Evolutionary conservation across 2,888 invertebrate genomes (phyloP), one percentile per base, ranked within the genome.

Genomic region (Platycheirus albimanus): DNA sequence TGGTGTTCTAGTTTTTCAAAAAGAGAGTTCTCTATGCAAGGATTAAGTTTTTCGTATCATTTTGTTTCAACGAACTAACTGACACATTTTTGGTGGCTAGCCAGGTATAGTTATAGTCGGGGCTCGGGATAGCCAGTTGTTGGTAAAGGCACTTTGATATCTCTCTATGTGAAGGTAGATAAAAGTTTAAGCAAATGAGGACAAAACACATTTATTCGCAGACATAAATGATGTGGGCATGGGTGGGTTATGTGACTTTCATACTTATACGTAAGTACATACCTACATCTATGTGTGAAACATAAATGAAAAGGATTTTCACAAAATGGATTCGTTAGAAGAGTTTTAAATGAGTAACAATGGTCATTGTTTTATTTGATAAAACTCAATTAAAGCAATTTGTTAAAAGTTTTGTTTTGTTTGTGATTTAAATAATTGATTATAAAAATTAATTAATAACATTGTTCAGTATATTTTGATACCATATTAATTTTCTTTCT

Each of bases 81-180:
- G 54, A 75, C 51, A 61, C 45, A 61, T 76, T 81, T 71, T 81
- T 70, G 76, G 70, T 81, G 66, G 70, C 61, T 33, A 66, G 64
- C 75, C 52, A 38, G 51, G 20, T 58, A 41, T 6, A 45, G 19
- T n/a, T 19, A 19, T 6, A n/a, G 2, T 0, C 4, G 6, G 24
- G 6, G 5, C 1, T 8, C n/a, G 24, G 8, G 17, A 15, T 8
- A 45, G 8, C 3, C 7, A 52, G 5, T 33, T 52, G 30, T 15
- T 33, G n/a, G n/a, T n/a, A n/a, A n/a, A 36, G 11, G 13, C 2
- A 36, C 36, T 10, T 24, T 24, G 24, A 3, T 54, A 5, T 8
- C 20, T 38, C 7, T 20, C 3, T 10, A 19, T 19, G 17, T n/a
- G 13, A 15, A 17, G 15, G 17, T 43, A 43, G 61, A 61, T 61